Conservation (phyloP, 2,888 invertebrate species). For the Oxytorus armatus region DNA sequence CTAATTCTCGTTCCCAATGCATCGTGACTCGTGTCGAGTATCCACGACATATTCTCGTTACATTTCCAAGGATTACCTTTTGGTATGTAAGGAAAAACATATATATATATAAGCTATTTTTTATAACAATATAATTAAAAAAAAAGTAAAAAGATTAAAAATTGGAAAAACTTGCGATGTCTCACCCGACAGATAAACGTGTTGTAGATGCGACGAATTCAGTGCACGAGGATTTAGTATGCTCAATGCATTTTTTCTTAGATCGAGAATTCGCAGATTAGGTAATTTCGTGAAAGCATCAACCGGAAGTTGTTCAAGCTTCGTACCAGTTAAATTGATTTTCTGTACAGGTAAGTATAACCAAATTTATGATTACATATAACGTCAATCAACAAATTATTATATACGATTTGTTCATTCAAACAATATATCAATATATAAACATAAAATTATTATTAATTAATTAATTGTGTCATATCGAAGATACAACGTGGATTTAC, state of each 20-base stretch:
- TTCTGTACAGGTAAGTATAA: constrained; percentile 72
- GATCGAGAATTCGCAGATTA: constrained; percentile 85
- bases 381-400: neutral
- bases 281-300: constrained; percentile 84
- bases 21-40: constrained; percentile 85
- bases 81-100: constrained; percentile 3
- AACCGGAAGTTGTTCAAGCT: constrained; percentile 75
- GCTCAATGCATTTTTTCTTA: constrained; percentile 86
- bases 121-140: neutral
- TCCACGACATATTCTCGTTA: constrained; percentile 88
- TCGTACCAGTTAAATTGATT: constrained; percentile 81
- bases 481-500: constrained; percentile 68
- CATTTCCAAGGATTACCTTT: constrained; percentile 90
- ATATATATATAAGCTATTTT: neutral
- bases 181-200: constrained; percentile 86
- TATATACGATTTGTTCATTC: neutral
- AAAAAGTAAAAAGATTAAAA: neutral
- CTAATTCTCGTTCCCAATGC: constrained; percentile 85
- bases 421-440: neutral
- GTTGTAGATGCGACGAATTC: constrained; percentile 81
- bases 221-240: constrained; percentile 84
- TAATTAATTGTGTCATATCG: neutral
- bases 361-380: constrained; percentile 21
- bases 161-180: neutral
- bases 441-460: neutral